Percentiles rank a stretch among this genome's conserved stretches.
These are phyloP conservation scores for Eubucco bourcierii DNA, from an alignment of 2,113 vertebrate genomes.

Conservation along the genomic window DNA sequence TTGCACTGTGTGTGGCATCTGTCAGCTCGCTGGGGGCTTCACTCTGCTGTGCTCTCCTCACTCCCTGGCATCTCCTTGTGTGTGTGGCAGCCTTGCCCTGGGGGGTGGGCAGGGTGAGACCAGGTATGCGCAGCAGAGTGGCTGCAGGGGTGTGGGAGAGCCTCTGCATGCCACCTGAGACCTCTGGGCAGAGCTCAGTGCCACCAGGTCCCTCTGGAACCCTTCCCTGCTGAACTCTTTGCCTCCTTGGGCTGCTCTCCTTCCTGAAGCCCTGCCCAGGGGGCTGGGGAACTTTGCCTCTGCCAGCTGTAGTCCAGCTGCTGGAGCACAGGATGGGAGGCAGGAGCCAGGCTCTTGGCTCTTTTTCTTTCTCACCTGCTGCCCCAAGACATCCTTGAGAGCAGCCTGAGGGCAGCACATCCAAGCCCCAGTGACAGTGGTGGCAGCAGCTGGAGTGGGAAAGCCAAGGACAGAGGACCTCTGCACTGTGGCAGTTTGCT, in stretches of 20 bases:
- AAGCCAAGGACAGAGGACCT: too few species aligned
- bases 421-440: too few species aligned
- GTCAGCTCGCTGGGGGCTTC: neutral
- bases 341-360: neutral
- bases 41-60: too few species aligned
- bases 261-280: neutral
- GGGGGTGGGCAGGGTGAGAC: neutral
- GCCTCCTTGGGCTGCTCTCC: neutral
- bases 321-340: neutral
- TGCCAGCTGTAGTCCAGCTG: neutral
- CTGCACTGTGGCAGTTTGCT: too few species aligned
- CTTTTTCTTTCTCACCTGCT: neutral
- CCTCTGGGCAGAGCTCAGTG: neutral
- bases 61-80: neutral
- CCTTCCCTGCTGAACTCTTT: neutral
- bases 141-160: neutral
- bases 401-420: neutral
- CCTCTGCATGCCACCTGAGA: neutral
- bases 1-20: neutral
- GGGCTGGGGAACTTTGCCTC: neutral
- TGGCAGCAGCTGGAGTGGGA: too few species aligned
- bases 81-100: neutral
- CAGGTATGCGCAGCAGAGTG: fast-evolving
- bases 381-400: neutral
- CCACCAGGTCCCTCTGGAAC: neutral